Conservation (phyloP, 2,113 vertebrate species). For the Atractosteus spatula region DNA sequence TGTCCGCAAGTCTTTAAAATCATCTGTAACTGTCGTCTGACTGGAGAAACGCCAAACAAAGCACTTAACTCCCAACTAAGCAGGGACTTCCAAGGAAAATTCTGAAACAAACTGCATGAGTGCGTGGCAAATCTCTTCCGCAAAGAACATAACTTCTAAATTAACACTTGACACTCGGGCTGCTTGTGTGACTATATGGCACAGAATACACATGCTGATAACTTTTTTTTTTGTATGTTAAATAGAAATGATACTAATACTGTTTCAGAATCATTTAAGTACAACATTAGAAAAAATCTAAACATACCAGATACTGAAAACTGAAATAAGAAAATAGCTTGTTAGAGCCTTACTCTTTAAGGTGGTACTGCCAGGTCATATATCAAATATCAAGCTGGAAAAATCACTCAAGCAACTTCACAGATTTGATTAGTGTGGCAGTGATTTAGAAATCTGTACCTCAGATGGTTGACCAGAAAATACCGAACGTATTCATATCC, state of each 20-base stretch:
- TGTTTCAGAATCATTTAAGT: too few species aligned
- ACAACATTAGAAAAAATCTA: too few species aligned
- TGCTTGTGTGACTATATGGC: too few species aligned
- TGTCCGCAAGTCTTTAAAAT: neutral
- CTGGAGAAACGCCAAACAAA: neutral
- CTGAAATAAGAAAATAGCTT: constrained; percentile 40
- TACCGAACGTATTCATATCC: too few species aligned
- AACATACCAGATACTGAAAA: too few species aligned
- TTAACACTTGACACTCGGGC: too few species aligned
- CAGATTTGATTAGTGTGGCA: constrained; percentile 26
- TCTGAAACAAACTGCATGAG: neutral
- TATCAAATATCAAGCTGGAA: constrained; percentile 13
- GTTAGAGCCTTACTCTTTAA: constrained; percentile 31
- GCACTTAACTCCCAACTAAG: neutral
- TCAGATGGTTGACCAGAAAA: constrained; percentile 31
- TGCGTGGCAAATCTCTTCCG: neutral
- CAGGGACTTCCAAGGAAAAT: neutral
- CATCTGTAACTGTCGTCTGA: neutral
- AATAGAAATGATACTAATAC: too few species aligned
- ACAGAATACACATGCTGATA: neutral
- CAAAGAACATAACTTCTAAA: too few species aligned
- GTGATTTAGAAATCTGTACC: constrained; percentile 20
- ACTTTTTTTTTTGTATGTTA: neutral
- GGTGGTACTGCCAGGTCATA: constrained; percentile 26
- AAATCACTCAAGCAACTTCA: neutral